These are phyloP conservation scores for Caenorhabditis brenneri DNA, from an alignment of 1,140 invertebrate species.

Conservation along the genomic window DNA sequence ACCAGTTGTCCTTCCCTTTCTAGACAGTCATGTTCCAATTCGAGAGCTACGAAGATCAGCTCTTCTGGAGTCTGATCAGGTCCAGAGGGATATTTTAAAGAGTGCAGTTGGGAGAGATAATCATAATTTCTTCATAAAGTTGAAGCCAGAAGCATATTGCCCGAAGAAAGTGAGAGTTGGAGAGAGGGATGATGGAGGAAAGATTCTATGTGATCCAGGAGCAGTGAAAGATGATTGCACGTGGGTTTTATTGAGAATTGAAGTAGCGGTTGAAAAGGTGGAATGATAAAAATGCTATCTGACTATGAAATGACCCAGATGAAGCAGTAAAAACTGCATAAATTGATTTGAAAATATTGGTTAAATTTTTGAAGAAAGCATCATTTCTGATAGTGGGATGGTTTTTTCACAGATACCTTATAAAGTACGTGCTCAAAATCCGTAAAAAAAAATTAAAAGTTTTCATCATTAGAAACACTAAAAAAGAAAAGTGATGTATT, in stretches of 20 bases:
- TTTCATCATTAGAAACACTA: too few relatives aligned
- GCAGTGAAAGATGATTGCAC: conserved; percentile 22
- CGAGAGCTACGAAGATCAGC: not conserved
- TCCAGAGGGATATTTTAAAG: not conserved
- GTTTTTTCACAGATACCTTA: too few relatives aligned
- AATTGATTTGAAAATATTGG: too few relatives aligned
- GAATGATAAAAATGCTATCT: too few relatives aligned
- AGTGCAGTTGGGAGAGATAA: not conserved
- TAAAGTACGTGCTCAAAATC: too few relatives aligned
- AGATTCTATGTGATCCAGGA: not conserved
- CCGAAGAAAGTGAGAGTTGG: not conserved
- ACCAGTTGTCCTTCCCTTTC: not conserved
- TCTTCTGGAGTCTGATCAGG: not conserved
- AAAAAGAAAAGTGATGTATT: too few relatives aligned
- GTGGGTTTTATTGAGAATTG: not conserved
- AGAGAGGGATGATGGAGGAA: not conserved
- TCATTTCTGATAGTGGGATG: too few relatives aligned
- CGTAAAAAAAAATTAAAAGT: too few relatives aligned
- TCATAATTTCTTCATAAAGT: not conserved
- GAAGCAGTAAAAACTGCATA: too few relatives aligned
- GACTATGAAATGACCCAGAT: too few relatives aligned
- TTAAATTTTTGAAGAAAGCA: too few relatives aligned
- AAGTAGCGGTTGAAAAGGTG: too few relatives aligned
- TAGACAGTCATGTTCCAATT: not conserved
- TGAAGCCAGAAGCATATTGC: conserved; percentile 6